A percentile compares a stretch with the other conserved stretches of the same genome.
Conservation (phyloP, 2,797 vertebrate genomes). For the Holocentrus rufus region DNA sequence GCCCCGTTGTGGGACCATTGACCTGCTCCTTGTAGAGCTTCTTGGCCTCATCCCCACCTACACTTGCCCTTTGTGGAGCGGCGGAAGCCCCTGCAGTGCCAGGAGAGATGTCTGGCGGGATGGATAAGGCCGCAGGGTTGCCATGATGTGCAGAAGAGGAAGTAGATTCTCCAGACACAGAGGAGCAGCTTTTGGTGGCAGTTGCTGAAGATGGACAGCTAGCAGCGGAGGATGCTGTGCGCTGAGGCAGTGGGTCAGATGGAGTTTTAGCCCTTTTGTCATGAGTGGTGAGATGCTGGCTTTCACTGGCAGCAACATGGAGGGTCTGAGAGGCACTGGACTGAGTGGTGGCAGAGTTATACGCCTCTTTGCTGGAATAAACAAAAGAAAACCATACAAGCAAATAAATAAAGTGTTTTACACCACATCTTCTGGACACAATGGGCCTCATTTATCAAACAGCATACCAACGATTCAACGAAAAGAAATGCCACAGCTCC, state of each 20-base stretch:
- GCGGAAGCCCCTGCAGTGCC: slow-evolving; percentile 22
- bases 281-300: slow-evolving; percentile 46
- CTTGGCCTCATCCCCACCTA: slow-evolving; percentile 51
- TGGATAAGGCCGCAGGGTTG: slow-evolving; percentile 52
- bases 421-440: background rate
- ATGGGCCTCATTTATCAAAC: too few species aligned
- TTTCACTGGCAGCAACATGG: slow-evolving; percentile 53
- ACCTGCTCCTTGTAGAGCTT: slow-evolving; percentile 27
- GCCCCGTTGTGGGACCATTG: slow-evolving; percentile 60
- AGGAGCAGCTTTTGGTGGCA: slow-evolving; percentile 41
- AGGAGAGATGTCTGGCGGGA: slow-evolving; percentile 20
- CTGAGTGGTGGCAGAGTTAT: slow-evolving; percentile 43
- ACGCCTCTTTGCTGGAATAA: slow-evolving; percentile 61
- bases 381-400: slow-evolving; percentile 6
- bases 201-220: slow-evolving; percentile 45
- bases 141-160: slow-evolving; percentile 38
- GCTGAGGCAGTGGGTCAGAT: slow-evolving; percentile 55
- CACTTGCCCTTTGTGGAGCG: slow-evolving; percentile 37
- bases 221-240: slow-evolving; percentile 32
- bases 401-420: background rate
- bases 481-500: too few species aligned
- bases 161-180: slow-evolving; percentile 34
- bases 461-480: too few species aligned
- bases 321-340: slow-evolving; percentile 48
- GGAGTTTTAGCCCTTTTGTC: slow-evolving; percentile 66